A percentile compares a stretch with the other conserved stretches of the same genome.
phyloP scores from a whole-genome alignment of 2,113 vertebrate genomes.

The Litocranius walleri region DNA sequence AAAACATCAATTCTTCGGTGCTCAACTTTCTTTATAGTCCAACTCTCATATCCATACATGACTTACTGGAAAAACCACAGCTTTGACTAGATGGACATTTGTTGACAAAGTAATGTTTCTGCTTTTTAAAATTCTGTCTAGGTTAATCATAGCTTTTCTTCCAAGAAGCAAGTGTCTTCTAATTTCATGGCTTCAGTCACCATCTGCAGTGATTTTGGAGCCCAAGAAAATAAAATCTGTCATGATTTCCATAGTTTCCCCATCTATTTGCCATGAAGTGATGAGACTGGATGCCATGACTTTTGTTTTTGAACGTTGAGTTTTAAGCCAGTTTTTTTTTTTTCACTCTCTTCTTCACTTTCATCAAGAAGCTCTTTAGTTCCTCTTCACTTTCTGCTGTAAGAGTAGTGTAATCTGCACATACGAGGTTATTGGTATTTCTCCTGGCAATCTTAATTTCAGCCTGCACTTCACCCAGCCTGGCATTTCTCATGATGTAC shows the following conservation, averaged over 20 bases:
- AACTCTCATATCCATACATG: neutral
- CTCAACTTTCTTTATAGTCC: neutral
- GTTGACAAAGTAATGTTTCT: neutral
- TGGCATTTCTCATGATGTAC: neutral
- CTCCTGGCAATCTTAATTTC: neutral
- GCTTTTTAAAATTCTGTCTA: neutral
- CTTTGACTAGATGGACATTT: neutral
- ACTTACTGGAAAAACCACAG: neutral
- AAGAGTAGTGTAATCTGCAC: neutral
- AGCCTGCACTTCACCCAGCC: neutral
- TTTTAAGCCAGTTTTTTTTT: neutral
- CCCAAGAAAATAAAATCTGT: neutral
- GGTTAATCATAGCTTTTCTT: neutral
- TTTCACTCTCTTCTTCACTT: neutral
- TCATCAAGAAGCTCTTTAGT: neutral
- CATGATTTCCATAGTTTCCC: neutral
- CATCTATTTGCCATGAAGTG: neutral
- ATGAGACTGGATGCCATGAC: neutral
- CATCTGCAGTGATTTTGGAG: neutral
- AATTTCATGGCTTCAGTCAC: neutral
- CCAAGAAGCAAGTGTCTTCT: neutral
- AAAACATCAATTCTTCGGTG: neutral
- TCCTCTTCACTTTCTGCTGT: neutral
- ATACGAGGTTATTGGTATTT: neutral
- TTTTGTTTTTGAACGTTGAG: neutral